Evolutionary conservation across 2,113 vertebrate genomes (phyloP), one percentile per base, ranked within the genome.

Genomic region (Colius striatus): DNA sequence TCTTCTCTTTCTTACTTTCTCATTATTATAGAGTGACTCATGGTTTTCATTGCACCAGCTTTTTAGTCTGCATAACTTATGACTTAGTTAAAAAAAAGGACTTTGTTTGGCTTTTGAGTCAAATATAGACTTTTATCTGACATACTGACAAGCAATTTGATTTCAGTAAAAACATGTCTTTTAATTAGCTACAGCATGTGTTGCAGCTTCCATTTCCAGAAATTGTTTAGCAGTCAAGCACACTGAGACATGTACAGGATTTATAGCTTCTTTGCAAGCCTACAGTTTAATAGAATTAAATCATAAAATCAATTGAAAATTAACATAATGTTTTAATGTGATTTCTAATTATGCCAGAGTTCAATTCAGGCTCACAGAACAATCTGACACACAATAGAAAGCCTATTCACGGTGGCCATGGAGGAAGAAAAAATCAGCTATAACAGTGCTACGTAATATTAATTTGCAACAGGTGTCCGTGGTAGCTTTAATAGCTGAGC

Each of bases 251-350:
- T 75, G 84, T 90, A 95, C 62, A 88, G 89, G 84, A 96, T 94
- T 97, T 94, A 92, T 93, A 92, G 93, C 84, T 94, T 94, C 96
- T 95, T 94, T 95, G 92, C 89, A 94, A 97, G 89, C 87, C 92
- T 95, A 32, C 68, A 84, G 88, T 95, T 95, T 96, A 93, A 94
- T 94, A 88, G 83, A 95, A 97, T 97, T 97, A 97, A 96, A 97
- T 97, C 89, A 94, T 96, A 93, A 96, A 96, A 96, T 95, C 96
- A 95, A 94, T 89, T 97, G 93, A 94, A 95, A 97, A 96, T 96
- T 96, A 97, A 82, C 96, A 95, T 97, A 97, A 96, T 95, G 88
- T 95, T 97, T 96, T 96, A 88, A 96, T 97, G 79, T 92, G 93
- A 93, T 96, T 96, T 97, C 95, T 96, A 94, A 96, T 97, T 95